Conservation (phyloP, 2,113 vertebrate species). For the Myiozetetes cayanensis region DNA sequence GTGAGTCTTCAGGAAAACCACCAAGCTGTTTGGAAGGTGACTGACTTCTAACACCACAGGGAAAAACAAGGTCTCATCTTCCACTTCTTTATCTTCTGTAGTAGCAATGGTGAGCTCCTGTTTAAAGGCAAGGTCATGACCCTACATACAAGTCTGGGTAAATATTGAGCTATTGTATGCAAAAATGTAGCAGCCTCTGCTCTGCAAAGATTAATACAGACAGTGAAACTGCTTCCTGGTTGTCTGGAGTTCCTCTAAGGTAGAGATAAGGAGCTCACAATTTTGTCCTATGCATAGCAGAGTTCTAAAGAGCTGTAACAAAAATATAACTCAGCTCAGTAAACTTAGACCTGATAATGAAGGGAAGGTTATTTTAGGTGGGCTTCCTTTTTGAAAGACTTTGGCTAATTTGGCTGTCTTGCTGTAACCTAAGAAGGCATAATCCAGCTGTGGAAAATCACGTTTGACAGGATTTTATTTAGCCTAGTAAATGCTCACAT, state of each 20-base stretch:
- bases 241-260: background rate
- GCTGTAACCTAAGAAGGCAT: background rate
- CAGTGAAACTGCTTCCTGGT: background rate
- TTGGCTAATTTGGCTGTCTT: background rate
- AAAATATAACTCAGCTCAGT: background rate
- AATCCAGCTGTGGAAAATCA: background rate
- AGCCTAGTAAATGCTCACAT: background rate
- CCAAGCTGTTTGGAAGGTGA: background rate
- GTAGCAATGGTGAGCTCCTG: background rate
- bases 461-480: conserved; percentile 1
- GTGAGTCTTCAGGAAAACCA: background rate
- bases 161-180: background rate
- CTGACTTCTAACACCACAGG: background rate
- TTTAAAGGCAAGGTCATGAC: background rate
- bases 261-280: background rate
- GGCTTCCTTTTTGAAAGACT: background rate
- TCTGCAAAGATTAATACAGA: background rate
- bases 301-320: background rate
- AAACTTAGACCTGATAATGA: background rate
- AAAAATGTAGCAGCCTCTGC: background rate
- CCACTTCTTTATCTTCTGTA: background rate
- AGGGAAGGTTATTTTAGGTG: background rate
- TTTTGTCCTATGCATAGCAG: background rate
- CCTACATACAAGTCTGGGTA: background rate
- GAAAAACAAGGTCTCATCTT: background rate